Evolutionary conservation across 2,797 vertebrate genomes (phyloP).

Genomic region (Siniperca obscura): DNA sequence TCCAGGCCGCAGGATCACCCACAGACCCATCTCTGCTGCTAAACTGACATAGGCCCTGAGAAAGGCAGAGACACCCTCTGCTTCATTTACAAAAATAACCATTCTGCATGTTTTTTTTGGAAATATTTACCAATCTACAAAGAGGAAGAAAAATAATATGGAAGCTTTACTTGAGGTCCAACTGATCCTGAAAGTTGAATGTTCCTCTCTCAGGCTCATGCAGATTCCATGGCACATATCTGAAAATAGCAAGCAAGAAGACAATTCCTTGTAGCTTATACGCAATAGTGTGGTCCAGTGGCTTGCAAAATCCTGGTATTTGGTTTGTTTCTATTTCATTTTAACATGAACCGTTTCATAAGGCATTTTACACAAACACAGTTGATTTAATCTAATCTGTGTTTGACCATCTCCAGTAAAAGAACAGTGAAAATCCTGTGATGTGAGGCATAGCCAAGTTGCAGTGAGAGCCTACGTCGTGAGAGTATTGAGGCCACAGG

Average conservation of each 20-base stretch:
- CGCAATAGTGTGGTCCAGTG: not conserved
- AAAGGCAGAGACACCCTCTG: slow-evolving; percentile 23
- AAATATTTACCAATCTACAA: not conserved
- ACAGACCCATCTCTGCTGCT: slow-evolving; percentile 90
- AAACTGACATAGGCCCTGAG: slow-evolving; percentile 87
- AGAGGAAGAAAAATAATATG: not conserved
- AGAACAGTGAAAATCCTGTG: not conserved
- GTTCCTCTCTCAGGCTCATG: slow-evolving; percentile 90
- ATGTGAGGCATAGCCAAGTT: not conserved
- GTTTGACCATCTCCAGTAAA: slow-evolving; percentile 3
- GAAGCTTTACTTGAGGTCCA: slow-evolving; percentile 88
- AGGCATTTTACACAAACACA: not conserved
- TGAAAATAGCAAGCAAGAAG: slow-evolving; percentile 58
- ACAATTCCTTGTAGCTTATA: not conserved
- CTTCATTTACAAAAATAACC: not conserved
- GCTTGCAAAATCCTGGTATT: not conserved
- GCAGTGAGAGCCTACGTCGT: slow-evolving; percentile 88
- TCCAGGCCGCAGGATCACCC: slow-evolving; percentile 94
- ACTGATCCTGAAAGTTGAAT: slow-evolving; percentile 88
- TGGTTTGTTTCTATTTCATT: slow-evolving; percentile 7
- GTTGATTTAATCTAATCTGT: slow-evolving; percentile 4
- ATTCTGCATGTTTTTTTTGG: not conserved
- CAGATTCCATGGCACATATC: slow-evolving; percentile 95
- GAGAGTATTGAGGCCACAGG: slow-evolving; percentile 93
- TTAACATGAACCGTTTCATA: not conserved